Base-by-base conservation (phyloP, 1,140 invertebrate genomes). In the Ips nitidus region DNA sequence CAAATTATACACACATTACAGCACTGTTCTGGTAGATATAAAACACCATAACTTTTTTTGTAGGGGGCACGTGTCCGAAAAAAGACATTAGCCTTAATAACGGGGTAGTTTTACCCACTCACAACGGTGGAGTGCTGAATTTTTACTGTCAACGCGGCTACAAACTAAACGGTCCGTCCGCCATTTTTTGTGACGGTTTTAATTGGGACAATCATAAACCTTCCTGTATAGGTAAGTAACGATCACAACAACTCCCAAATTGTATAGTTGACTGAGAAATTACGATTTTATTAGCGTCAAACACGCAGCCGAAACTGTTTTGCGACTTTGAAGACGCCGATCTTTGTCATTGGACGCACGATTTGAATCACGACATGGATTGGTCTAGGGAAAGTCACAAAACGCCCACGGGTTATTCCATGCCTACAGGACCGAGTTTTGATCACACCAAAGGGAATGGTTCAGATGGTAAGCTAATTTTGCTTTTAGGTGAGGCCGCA, bases 311-410 rank as follows among this genome's bases (percentile, higher is more conserved):
- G 0, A 77, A 80, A 8, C 79, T 81, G 5, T 79, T 75, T 1
- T 94, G 92, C 75, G 87, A 91, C 75, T 94, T 94, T 78, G 91
- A 93, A 76, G 80, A 77, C 1, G 69, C 78, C 0, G 85, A 86
- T 70, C 74, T 92, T 0, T 94, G 92, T 74, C 88, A 88, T 50
- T 94, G 91, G 91, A 87, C 80, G 1, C 89, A 91, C 69, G 90
- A 91, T 74, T 83, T 86, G 0, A 82, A 82, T 2, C 89, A 92
- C 73, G 86, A 93, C 73, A 92, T 93, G 74, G 89, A 93, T 73
- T 94, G 92, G 91, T 82, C 66, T 22, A 79, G 90, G 67, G 81
- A 87, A 8, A 89, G 87, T 69, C 86, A 83, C 52, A 83, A 84
- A 42, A 90, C 90, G 1, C 86, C 90, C 0, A 90, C 88, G 45